Conservation (phyloP, 2,888 invertebrate species). For the Stictocephala bisonia region DNA sequence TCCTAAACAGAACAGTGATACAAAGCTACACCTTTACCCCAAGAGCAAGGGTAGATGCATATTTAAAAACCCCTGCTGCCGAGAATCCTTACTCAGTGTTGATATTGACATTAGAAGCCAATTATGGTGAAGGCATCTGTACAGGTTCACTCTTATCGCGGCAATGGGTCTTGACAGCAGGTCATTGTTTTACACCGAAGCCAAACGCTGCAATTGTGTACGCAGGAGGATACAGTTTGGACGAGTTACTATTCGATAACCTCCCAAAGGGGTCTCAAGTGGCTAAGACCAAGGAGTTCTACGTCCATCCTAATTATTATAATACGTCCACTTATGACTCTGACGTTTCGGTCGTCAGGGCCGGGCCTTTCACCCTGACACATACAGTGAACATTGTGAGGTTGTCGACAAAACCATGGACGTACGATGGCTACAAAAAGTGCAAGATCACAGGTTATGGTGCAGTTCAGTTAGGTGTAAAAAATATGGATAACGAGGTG, state of each 20-base stretch:
- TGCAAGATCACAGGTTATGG: conserved; percentile 7
- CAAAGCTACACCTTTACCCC: too few species aligned
- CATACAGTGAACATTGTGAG: background rate
- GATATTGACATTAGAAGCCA: background rate
- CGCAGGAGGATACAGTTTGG: conserved; percentile 13
- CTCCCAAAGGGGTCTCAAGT: background rate
- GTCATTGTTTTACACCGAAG: too few species aligned
- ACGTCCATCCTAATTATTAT: background rate
- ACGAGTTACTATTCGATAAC: background rate
- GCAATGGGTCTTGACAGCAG: conserved; percentile 15
- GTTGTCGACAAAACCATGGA: background rate
- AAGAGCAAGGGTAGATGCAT: background rate
- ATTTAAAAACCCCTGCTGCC: background rate
- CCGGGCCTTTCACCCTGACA: conserved; percentile 20
- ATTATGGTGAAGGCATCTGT: background rate
- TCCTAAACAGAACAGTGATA: too few species aligned
- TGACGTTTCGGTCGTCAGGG: too few species aligned
- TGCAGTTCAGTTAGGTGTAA: background rate
- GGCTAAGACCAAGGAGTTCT: background rate
- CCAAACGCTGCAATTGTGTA: background rate
- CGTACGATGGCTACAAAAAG: background rate
- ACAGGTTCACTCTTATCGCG: background rate
- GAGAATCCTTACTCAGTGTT: conserved; percentile 9
- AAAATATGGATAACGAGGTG: background rate
- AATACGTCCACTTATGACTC: too few species aligned